A percentile compares a stretch with the other conserved stretches of the same genome.
phyloP scores from a whole-genome alignment of 2,113 vertebrate genomes.

The Pollachius pollachius region DNA sequence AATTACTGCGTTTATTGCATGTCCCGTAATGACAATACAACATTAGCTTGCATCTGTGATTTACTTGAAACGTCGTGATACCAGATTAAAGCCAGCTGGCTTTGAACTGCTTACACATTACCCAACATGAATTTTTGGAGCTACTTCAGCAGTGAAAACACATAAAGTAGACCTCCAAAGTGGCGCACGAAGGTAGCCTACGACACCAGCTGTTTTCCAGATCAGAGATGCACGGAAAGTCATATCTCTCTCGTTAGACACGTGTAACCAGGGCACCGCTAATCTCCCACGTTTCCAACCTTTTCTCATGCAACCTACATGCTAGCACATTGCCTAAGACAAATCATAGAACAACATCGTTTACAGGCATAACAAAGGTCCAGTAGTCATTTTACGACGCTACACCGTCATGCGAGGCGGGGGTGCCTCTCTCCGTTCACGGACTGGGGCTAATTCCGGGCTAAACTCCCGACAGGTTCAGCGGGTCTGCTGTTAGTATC shows the following conservation, averaged over 20 bases:
- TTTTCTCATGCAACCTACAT: conserved; percentile 74
- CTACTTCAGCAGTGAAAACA: neutral
- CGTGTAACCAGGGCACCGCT: conserved; percentile 29
- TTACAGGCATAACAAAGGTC: conserved; percentile 70
- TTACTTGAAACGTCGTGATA: neutral
- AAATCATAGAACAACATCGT: conserved; percentile 60
- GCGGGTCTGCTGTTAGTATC: too few relatives aligned
- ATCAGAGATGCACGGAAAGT: conserved; percentile 46
- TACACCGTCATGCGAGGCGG: conserved; percentile 55
- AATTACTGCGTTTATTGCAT: too few relatives aligned
- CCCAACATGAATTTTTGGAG: neutral
- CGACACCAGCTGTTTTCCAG: conserved; percentile 47
- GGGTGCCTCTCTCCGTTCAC: conserved; percentile 28
- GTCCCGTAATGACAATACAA: neutral
- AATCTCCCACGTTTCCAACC: conserved; percentile 52
- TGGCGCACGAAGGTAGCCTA: too few relatives aligned
- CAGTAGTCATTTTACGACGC: conserved; percentile 55
- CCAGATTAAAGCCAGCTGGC: neutral
- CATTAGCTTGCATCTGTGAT: neutral
- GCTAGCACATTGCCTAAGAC: conserved; percentile 69
- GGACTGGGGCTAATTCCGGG: too few relatives aligned
- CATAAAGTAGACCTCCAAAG: neutral
- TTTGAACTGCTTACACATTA: neutral
- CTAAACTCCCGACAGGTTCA: too few relatives aligned
- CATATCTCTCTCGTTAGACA: conserved; percentile 7